phyloP scores from a whole-genome alignment of 2,888 invertebrate species.

The Archips crataeganus region DNA sequence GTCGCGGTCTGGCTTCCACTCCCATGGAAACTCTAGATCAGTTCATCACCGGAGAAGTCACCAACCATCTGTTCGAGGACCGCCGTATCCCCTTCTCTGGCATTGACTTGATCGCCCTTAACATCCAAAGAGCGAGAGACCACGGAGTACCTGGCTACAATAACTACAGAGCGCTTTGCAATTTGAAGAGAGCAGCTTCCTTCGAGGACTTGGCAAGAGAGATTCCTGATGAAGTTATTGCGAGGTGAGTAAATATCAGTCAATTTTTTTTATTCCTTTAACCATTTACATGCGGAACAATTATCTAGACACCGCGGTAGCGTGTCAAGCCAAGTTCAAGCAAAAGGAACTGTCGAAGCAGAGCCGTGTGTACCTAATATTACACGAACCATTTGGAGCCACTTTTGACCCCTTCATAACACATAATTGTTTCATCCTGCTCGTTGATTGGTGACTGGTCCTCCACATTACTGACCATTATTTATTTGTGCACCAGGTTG shows the following conservation, averaged over 20 bases:
- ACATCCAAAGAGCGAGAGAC: conserved; percentile 94
- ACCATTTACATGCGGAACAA: too few species aligned
- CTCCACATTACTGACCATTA: too few species aligned
- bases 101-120: conserved; percentile 95
- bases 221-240: conserved; percentile 93
- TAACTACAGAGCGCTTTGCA: conserved; percentile 95
- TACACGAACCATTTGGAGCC: too few species aligned
- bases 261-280: too few species aligned
- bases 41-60: conserved; percentile 97
- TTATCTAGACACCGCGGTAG: too few species aligned
- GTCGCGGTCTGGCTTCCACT: conserved; percentile 93
- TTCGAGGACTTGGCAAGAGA: conserved; percentile 96
- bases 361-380: too few species aligned
- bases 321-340: too few species aligned
- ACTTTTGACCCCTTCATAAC: too few species aligned
- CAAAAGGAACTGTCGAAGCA: too few species aligned
- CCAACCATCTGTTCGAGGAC: conserved; percentile 97
- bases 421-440: too few species aligned
- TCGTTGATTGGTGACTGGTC: too few species aligned
- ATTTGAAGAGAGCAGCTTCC: conserved; percentile 92
- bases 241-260: conserved; percentile 65
- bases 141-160: conserved; percentile 96
- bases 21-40: conserved; percentile 97
- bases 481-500: conserved; percentile 72
- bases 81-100: conserved; percentile 96